These are phyloP conservation scores for Drosophila trichaetosa DNA, from an alignment of 2,888 invertebrate species.

Conservation along the genomic window DNA sequence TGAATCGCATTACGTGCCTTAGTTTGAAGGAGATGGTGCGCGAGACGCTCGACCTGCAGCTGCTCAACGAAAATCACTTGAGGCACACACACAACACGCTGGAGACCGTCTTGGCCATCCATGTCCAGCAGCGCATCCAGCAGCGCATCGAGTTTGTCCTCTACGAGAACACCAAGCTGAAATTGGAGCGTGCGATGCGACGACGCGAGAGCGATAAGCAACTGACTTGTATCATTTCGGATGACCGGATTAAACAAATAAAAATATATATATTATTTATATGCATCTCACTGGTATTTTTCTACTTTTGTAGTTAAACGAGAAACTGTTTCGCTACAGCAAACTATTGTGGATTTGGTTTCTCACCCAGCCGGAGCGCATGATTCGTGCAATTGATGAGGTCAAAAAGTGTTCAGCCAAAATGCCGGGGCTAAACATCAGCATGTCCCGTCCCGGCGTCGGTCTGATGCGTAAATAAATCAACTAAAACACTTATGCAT, in stretches of 20 bases:
- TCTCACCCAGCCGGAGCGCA: slow-evolving; percentile 83
- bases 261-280: neutral
- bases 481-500: neutral
- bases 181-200: no score
- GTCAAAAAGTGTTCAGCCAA: slow-evolving; percentile 80
- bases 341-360: slow-evolving; percentile 84
- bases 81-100: slow-evolving; percentile 73
- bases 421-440: slow-evolving; percentile 62
- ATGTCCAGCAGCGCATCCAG: slow-evolving; percentile 77
- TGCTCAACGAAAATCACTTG: slow-evolving; percentile 76
- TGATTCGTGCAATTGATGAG: slow-evolving; percentile 83
- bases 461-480: slow-evolving; percentile 67
- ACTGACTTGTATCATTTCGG: no score
- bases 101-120: slow-evolving; percentile 64
- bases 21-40: slow-evolving; percentile 78
- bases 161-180: no score
- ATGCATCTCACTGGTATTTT: neutral
- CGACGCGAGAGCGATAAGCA: no score
- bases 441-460: slow-evolving; percentile 41
- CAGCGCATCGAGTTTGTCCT: slow-evolving; percentile 53
- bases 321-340: slow-evolving; percentile 78
- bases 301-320: slow-evolving; percentile 66
- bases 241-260: neutral
- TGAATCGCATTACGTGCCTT: slow-evolving; percentile 74
- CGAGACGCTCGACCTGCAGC: slow-evolving; percentile 77